Evolutionary conservation across 1,140 invertebrate species (phyloP).

Genomic region (Leptinotarsa texana): DNA sequence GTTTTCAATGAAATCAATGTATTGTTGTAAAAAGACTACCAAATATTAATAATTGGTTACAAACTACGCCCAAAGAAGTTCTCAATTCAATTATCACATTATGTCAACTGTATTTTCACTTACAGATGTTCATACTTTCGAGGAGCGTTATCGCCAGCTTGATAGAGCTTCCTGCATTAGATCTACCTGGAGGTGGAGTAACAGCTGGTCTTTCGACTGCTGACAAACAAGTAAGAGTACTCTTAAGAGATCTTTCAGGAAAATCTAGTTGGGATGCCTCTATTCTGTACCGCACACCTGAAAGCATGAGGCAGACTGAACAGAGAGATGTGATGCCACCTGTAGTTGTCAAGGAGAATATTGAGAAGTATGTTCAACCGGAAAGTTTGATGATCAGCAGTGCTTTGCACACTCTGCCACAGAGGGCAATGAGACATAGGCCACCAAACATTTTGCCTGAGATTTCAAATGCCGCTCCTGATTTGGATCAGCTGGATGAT

Average conservation of each 20-base stretch:
- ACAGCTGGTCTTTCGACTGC: constrained; percentile 71
- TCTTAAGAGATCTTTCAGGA: constrained; percentile 91
- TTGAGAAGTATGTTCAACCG: constrained; percentile 39
- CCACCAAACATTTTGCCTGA: constrained; percentile 77
- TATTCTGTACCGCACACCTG: constrained; percentile 79
- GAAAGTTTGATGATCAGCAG: constrained; percentile 54
- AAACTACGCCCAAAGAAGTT: too few species aligned
- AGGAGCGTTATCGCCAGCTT: constrained; percentile 84
- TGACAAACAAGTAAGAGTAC: constrained; percentile 77
- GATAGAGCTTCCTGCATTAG: constrained; percentile 87
- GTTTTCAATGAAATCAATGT: too few species aligned
- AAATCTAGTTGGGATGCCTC: constrained; percentile 96
- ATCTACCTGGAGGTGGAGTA: constrained; percentile 81
- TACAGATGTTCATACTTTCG: constrained; percentile 84
- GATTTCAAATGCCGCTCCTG: constrained; percentile 79
- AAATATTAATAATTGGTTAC: too few species aligned
- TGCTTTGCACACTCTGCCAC: constrained; percentile 58
- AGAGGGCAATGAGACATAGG: constrained; percentile 71
- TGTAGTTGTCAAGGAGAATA: constrained; percentile 1
- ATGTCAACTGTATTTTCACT: constrained; percentile 50
- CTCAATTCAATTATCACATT: too few species aligned
- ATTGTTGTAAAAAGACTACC: background rate
- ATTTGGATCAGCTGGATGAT: constrained; percentile 92
- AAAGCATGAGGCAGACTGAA: constrained; percentile 38
- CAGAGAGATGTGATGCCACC: background rate